phyloP scores from a whole-genome alignment of 2,113 vertebrate species.

The Bothrops jararaca region DNA sequence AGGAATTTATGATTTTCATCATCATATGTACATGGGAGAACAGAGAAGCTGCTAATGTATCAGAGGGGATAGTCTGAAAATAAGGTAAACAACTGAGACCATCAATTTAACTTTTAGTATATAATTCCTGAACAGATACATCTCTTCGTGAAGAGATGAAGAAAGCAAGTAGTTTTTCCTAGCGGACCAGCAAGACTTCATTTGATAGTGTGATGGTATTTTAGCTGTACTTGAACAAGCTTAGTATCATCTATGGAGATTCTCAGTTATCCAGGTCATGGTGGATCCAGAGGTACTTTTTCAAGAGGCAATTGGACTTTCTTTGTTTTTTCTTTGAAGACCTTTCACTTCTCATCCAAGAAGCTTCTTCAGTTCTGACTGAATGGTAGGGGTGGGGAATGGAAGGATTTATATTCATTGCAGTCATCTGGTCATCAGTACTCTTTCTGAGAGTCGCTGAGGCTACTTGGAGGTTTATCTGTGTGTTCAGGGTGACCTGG shows the following conservation, averaged over 20 bases:
- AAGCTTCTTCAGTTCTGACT: neutral
- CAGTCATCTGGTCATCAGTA: neutral
- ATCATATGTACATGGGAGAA: neutral
- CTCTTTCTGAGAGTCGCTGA: neutral
- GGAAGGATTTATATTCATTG: neutral
- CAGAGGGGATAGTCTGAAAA: neutral
- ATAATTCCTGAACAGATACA: neutral
- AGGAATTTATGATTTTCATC: constrained; percentile 20
- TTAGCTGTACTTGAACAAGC: neutral
- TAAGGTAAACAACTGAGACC: neutral
- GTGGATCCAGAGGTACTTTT: neutral
- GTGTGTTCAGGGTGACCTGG: neutral
- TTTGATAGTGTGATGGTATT: neutral
- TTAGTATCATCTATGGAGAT: neutral
- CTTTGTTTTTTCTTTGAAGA: neutral
- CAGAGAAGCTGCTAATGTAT: neutral
- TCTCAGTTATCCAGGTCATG: neutral
- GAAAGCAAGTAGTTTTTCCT: neutral
- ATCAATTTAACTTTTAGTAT: neutral
- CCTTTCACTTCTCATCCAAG: neutral
- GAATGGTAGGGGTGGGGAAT: neutral
- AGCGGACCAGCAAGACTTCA: neutral
- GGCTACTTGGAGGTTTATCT: neutral
- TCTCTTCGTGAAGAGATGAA: neutral
- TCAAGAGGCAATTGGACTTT: neutral